Evolutionary conservation across 2,888 invertebrate species (phyloP), one percentile per base, ranked within the genome.

Genomic region (Rotaria socialis): DNA sequence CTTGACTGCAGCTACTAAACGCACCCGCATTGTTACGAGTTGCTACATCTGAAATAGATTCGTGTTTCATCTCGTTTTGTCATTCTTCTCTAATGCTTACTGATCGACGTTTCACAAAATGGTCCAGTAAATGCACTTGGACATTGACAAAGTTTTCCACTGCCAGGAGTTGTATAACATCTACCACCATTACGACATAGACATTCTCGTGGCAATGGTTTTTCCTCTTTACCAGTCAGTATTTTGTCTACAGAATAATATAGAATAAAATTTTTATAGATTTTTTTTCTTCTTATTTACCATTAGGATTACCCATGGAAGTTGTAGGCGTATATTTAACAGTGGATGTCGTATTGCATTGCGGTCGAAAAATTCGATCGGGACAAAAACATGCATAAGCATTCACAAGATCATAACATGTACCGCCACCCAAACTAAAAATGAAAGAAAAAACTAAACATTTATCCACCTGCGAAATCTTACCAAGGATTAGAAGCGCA

Each of bases 311-410:
- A 67, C 67, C 10, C 1, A 35, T 27, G 27, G 8, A n/a, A 67
- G 0, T 6, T 16, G 67, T 35, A n/a, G n/a, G 2, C n/a, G n/a
- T n/a, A 27, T 27, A 7, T 27, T 2, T n/a, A 35, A 0, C 19
- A 7, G 35, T 16, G 35, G 14, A 7, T 10, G 24, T 6, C 8
- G 47, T 24, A 47, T 11, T 43, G 47, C 80, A 80, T 80, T 80
- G 80, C 11, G 80, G 47, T 85, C 86, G 75, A 11, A 80, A 75
- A 27, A 75, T 41, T 35, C 85, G 75, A 55, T 67, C 56, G 16
- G 85, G 86, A 85, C 86, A 86, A n/a, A 85, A 75, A 41, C 86
- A 86, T 75, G 50, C 56, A 43, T 86, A 86, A 35, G 85, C 85
- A 84, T 86, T 86, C 14, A 85, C 80, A 11, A 84, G 24, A 75